Evolutionary conservation across 2,888 invertebrate genomes (phyloP).

Genomic region (Eucriotettix oculatus): DNA sequence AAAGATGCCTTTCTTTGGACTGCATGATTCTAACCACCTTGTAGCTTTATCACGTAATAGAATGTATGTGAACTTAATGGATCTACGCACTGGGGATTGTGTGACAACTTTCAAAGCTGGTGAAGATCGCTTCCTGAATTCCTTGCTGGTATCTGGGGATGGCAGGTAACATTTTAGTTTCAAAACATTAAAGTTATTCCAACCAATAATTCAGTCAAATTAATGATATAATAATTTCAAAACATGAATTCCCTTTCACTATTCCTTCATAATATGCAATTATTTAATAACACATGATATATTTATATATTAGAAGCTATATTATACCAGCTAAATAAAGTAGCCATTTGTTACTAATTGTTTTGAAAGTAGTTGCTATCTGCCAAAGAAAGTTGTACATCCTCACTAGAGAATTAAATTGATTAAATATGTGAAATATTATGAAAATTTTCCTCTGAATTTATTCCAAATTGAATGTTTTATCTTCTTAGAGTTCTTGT

Average conservation of each 20-base stretch:
- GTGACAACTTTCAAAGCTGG: constrained; percentile 80
- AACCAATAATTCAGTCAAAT: neutral
- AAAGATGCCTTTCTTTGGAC: constrained; percentile 79
- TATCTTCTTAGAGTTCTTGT: constrained; percentile 49
- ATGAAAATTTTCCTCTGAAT: no score
- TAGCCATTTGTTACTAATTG: no score
- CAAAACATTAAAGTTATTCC: neutral
- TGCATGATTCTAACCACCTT: constrained; percentile 61
- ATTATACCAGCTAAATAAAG: no score
- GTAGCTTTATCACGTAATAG: constrained; percentile 72
- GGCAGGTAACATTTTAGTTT: constrained; percentile 42
- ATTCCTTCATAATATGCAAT: no score
- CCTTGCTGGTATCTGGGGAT: constrained; percentile 71
- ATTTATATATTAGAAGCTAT: no score
- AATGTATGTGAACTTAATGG: constrained; percentile 81
- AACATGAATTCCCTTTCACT: no score
- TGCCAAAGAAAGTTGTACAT: no score
- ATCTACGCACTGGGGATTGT: constrained; percentile 62
- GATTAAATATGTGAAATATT: no score
- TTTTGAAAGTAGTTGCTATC: no score
- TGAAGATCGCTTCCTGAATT: constrained; percentile 78
- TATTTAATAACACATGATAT: no score
- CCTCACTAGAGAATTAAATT: no score
- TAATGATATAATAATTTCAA: neutral
- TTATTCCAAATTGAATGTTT: neutral